Base-by-base conservation (phyloP, 2,888 invertebrate genomes). In the Noctua fimbriata region DNA sequence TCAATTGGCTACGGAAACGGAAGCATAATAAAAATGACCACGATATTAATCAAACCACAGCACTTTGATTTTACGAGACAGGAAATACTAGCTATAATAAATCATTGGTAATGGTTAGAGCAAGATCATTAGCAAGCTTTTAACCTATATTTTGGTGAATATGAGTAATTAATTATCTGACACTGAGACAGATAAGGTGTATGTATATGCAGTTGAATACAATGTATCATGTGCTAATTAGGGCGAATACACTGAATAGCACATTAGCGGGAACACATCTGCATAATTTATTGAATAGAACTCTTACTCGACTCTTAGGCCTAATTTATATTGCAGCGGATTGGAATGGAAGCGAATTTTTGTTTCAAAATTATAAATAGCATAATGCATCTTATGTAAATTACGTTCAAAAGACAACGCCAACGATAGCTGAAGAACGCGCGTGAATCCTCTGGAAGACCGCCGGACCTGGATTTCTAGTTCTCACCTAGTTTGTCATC, bases 141-240 rank as follows among this genome's bases (percentile, higher is more conserved):
- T 65, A 47, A 65, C 32, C 24, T 36, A 73, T 28, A 73, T 78
- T 69, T 75, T 24, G 24, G 47, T 73, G 49, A 44, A 47, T n/a
- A 10, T 12, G 16, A 24, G 28, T 72, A 55, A 83, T 82, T 63
- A 83, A 83, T 83, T 74, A 78, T 71, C 4, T 12, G 9, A 36
- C 5, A 7, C 32, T 28, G 21, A 41, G 41, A 63, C 73, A 55
- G 36, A 47, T 18, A 10, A 14, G 47, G 24, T 52, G 10, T 44
- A 41, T 52, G 10, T 36, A 55, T 55, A 75, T 65, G 55, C 71
- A 70, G 12, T 47, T 52, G 44, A 73, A 66, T 60, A 77, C 69
- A 77, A 70, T 78, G 6, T 36, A 14, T 69, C 18, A 18, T 76
- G 76, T 58, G 58, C 41, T 73, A 60, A 73, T 78, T 73, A 67